Evolutionary conservation across 2,113 vertebrate species (phyloP).

Genomic region (Zapornia atra): DNA sequence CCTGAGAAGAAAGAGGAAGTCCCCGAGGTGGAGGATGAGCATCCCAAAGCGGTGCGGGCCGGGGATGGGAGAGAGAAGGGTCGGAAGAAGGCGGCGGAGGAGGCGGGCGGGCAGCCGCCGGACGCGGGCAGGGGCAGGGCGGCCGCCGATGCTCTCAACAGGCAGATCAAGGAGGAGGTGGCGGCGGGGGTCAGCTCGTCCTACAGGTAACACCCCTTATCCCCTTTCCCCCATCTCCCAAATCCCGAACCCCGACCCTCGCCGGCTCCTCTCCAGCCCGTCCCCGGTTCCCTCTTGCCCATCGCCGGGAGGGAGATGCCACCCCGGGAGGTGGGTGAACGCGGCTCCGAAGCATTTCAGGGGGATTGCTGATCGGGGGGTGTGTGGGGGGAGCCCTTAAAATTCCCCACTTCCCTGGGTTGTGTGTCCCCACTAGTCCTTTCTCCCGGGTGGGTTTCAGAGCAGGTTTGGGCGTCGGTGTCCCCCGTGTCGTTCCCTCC

Average conservation of each 20-base stretch:
- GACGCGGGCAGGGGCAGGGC: slow-evolving; percentile 80
- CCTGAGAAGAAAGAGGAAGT: slow-evolving; percentile 8
- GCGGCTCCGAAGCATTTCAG: not conserved
- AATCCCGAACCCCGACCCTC: not conserved
- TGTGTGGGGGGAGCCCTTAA: not conserved
- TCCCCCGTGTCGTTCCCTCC: no score
- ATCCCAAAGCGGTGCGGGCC: not conserved
- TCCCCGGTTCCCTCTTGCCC: not conserved
- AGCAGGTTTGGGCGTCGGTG: not conserved
- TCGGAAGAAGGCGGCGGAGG: slow-evolving; percentile 36
- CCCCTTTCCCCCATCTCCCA: not conserved
- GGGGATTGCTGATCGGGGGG: not conserved
- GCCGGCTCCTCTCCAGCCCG: not conserved
- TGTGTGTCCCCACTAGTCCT: not conserved
- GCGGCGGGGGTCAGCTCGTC: slow-evolving; percentile 80
- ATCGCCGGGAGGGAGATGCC: not conserved
- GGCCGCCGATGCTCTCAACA: slow-evolving; percentile 87
- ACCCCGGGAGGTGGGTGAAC: not conserved
- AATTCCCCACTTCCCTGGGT: not conserved
- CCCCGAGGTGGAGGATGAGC: not conserved
- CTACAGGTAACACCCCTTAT: slow-evolving; percentile 82
- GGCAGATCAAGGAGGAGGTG: slow-evolving; percentile 90
- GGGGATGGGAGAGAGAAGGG: slow-evolving; percentile 46
- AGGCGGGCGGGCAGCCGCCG: not conserved
- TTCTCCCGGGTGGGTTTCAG: not conserved